phyloP scores from a whole-genome alignment of 2,797 vertebrate species.

The Alauda arvensis region DNA sequence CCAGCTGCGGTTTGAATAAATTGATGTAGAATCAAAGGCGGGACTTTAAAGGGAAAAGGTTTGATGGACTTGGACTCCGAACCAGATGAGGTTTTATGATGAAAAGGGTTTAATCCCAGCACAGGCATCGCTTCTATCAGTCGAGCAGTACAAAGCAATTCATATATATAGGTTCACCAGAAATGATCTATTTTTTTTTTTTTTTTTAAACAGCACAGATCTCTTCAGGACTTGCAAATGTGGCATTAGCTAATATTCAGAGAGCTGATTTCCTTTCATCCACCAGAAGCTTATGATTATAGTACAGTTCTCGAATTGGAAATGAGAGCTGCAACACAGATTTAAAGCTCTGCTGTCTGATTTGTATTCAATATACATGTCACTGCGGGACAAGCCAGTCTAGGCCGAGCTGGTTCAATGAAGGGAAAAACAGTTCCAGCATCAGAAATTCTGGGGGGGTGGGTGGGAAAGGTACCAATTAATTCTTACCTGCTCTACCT shows the following conservation, averaged over 20 bases:
- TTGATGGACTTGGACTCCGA: slow-evolving; percentile 95
- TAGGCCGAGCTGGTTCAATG: slow-evolving; percentile 70
- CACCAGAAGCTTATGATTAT: slow-evolving; percentile 88
- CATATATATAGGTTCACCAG: slow-evolving; percentile 84
- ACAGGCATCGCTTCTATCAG: slow-evolving; percentile 94
- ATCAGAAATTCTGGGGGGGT: slow-evolving; percentile 44
- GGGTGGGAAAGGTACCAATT: slow-evolving; percentile 43
- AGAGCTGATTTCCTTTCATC: slow-evolving; percentile 89
- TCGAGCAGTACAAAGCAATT: slow-evolving; percentile 90
- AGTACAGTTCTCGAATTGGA: slow-evolving; percentile 87
- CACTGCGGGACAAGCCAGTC: slow-evolving; percentile 84
- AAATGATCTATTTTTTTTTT: slow-evolving; percentile 79
- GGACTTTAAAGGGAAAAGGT: slow-evolving; percentile 95
- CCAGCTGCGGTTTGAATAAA: slow-evolving; percentile 95
- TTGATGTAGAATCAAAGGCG: slow-evolving; percentile 96
- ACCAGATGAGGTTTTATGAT: slow-evolving; percentile 99
- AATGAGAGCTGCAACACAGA: slow-evolving; percentile 87
- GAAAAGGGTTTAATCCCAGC: slow-evolving; percentile 97
- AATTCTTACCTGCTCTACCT: slow-evolving; percentile 68
- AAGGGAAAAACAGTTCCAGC: slow-evolving; percentile 70
- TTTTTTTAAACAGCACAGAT: slow-evolving; percentile 73
- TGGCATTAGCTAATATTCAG: slow-evolving; percentile 98
- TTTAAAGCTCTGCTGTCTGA: slow-evolving; percentile 82
- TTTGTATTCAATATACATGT: slow-evolving; percentile 94
- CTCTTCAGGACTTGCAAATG: slow-evolving; percentile 98